Percentiles rank a stretch among this genome's conserved stretches.
These are phyloP conservation scores for Dolichallabes microphthalmus DNA, from an alignment of 2,113 vertebrate species.

Conservation along the genomic window DNA sequence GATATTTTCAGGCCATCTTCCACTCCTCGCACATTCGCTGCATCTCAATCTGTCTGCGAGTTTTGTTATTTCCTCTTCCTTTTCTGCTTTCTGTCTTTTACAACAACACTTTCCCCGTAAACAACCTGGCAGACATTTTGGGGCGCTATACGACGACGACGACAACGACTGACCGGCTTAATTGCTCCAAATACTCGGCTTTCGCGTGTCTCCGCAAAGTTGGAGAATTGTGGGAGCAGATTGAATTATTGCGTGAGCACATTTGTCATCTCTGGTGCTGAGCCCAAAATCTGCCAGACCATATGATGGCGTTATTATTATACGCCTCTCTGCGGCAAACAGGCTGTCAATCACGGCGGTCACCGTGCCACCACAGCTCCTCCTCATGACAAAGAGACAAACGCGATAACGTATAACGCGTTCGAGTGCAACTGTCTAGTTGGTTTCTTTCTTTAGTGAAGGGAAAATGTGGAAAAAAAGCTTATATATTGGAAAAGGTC, in stretches of 20 bases:
- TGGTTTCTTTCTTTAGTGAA: neutral
- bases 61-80: slow-evolving; percentile 59
- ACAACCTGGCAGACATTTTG: slow-evolving; percentile 73
- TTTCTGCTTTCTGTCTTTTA: slow-evolving; percentile 47
- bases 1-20: slow-evolving; percentile 55
- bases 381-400: slow-evolving; percentile 36
- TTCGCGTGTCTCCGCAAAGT: slow-evolving; percentile 77
- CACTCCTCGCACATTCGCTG: slow-evolving; percentile 69
- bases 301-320: slow-evolving; percentile 82
- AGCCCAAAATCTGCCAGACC: slow-evolving; percentile 83
- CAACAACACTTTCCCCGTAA: slow-evolving; percentile 69
- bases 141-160: slow-evolving; percentile 48
- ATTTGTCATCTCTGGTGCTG: slow-evolving; percentile 79
- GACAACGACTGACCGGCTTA: slow-evolving; percentile 73
- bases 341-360: slow-evolving; percentile 67
- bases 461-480: neutral
- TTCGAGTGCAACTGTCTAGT: neutral
- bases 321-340: slow-evolving; percentile 76
- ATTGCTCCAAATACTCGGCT: slow-evolving; percentile 73
- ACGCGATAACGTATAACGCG: neutral
- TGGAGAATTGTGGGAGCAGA: slow-evolving; percentile 81
- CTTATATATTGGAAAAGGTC: too few relatives aligned
- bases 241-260: slow-evolving; percentile 82
- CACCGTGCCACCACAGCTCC: slow-evolving; percentile 56
- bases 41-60: slow-evolving; percentile 77